These are phyloP conservation scores for Trachelus troglodyta DNA, from an alignment of 2,888 invertebrate genomes.

Conservation along the genomic window DNA sequence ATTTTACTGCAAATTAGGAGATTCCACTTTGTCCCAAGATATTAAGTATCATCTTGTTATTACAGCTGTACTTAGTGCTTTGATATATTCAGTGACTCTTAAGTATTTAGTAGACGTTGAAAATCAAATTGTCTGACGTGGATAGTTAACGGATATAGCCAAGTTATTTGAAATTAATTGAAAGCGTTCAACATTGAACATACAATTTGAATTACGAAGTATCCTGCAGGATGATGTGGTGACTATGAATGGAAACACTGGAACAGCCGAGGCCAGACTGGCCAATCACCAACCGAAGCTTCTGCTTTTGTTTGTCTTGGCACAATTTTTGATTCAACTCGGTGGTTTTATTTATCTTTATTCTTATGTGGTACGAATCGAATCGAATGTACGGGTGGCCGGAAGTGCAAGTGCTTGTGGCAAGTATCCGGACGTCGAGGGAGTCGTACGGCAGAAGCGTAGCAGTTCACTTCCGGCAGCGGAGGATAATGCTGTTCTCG, in stretches of 20 bases:
- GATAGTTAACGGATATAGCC: no score
- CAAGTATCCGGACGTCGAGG: conserved; percentile 26
- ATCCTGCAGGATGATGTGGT: not conserved
- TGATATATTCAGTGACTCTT: no score
- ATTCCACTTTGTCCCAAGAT: no score
- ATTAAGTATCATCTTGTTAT: no score
- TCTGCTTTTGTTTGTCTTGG: conserved; percentile 51
- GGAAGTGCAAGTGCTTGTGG: conserved; percentile 23
- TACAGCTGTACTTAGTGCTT: no score
- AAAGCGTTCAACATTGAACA: no score
- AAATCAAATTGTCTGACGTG: no score
- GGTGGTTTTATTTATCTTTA: conserved; percentile 57
- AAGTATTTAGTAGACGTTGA: no score
- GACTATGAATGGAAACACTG: conserved; percentile 26
- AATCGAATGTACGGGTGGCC: conserved; percentile 44
- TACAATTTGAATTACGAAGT: no score
- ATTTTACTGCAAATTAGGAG: no score
- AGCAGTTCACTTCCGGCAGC: conserved; percentile 54
- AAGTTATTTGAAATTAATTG: no score
- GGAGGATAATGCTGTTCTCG: conserved; percentile 60
- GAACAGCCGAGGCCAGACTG: conserved; percentile 29
- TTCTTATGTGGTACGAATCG: conserved; percentile 51
- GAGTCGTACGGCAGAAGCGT: conserved; percentile 48
- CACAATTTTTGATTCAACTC: conserved; percentile 56
- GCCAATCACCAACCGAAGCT: conserved; percentile 45